Conservation (phyloP, 2,888 invertebrate species). For the Cantharis lateralis region DNA sequence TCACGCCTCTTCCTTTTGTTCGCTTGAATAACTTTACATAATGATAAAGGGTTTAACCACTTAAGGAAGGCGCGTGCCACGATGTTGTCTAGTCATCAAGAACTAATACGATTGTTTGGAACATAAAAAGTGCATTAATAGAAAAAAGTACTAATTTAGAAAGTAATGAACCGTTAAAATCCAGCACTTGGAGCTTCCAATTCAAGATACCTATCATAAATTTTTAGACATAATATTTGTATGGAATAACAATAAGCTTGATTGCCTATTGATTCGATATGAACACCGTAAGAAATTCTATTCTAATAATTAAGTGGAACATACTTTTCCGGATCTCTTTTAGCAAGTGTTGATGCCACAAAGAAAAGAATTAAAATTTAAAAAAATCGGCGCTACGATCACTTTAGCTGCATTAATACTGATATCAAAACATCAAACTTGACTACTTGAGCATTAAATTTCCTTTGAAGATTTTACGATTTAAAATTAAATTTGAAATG, state of each 20-base stretch:
- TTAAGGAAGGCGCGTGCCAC: constrained; percentile 1
- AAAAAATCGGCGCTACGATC: neutral
- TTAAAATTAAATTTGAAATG: neutral
- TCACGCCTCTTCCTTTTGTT: constrained; percentile 11
- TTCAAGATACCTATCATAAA: neutral
- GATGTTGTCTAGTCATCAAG: constrained; percentile 2
- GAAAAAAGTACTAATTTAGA: neutral
- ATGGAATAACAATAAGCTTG: neutral
- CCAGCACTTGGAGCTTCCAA: neutral
- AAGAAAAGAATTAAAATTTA: neutral
- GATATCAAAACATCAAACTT: neutral
- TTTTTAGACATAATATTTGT: neutral
- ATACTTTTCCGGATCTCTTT: neutral
- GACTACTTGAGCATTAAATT: neutral
- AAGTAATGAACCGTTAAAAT: neutral
- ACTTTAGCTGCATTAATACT: neutral
- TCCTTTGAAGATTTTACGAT: neutral
- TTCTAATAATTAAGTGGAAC: neutral
- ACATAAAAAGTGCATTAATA: neutral
- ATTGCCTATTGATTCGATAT: neutral
- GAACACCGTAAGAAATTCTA: neutral
- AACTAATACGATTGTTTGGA: neutral
- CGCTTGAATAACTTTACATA: neutral
- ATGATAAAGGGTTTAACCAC: constrained; percentile 4
- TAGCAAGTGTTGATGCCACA: neutral